phyloP scores from a whole-genome alignment of 2,888 invertebrate genomes.

The Lepidochitona cinerea region DNA sequence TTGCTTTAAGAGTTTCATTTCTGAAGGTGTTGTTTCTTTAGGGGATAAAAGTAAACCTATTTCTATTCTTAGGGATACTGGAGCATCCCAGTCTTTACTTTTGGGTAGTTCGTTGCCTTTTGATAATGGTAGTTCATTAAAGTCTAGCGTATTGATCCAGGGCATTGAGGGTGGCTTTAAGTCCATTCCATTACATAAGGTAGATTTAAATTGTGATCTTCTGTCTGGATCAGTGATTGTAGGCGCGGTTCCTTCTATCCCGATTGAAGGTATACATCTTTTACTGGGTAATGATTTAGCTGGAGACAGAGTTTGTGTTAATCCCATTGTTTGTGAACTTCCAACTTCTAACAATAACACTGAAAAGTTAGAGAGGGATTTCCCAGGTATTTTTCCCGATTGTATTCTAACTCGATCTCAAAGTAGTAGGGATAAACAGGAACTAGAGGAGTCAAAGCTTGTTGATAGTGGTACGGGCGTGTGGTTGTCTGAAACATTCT shows the following conservation, averaged over 20 bases:
- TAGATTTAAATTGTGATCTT: background rate
- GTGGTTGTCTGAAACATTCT: background rate
- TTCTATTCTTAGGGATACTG: constrained; percentile 10
- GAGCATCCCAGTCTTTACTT: background rate
- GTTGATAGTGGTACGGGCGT: no score
- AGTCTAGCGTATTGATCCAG: no score
- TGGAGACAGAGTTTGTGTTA: background rate
- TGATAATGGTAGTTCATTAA: background rate
- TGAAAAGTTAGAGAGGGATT: background rate
- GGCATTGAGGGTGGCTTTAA: background rate
- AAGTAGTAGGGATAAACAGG: no score
- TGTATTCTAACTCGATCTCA: background rate
- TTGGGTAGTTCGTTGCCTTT: no score
- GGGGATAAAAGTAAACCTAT: no score
- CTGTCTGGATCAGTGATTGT: constrained; percentile 5
- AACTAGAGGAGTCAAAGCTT: no score
- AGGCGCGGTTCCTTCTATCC: background rate
- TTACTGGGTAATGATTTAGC: constrained; percentile 3
- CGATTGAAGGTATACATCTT: background rate
- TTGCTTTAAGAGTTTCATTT: no score
- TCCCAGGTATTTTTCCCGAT: background rate
- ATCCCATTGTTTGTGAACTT: background rate
- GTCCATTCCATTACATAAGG: background rate
- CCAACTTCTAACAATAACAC: background rate
- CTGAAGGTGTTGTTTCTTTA: no score